Percentiles rank a stretch among this genome's conserved stretches.
phyloP scores from a whole-genome alignment of 2,797 vertebrate species.

The Ptychobarbus kaznakovi region DNA sequence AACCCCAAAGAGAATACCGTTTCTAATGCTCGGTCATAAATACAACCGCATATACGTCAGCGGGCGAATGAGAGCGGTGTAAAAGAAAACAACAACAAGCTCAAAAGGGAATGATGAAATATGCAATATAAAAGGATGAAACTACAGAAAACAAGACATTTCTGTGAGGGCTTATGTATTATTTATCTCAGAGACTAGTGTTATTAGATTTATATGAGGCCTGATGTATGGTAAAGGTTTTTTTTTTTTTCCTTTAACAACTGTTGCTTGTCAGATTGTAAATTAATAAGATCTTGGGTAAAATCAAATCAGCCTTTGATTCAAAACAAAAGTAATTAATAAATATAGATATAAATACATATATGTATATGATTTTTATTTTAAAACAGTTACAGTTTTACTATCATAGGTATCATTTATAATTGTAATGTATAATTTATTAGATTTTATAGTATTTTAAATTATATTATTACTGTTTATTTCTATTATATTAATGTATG shows the following conservation, averaged over 20 bases:
- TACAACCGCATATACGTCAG: background rate
- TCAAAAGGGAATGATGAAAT: constrained; percentile 20
- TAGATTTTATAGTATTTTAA: background rate
- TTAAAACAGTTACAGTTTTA: too few relatives aligned
- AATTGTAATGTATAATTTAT: background rate
- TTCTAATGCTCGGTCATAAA: constrained; percentile 19
- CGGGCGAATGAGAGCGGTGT: background rate
- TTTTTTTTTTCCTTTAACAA: too few relatives aligned
- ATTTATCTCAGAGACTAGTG: constrained; percentile 35
- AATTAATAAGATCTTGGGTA: background rate
- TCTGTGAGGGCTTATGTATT: constrained; percentile 25
- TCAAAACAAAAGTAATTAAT: too few relatives aligned
- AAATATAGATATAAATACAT: background rate
- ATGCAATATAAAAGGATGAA: constrained; percentile 17
- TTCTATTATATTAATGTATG: background rate
- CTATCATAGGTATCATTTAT: background rate
- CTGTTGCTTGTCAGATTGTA: constrained; percentile 1
- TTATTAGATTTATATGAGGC: background rate
- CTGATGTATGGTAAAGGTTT: background rate
- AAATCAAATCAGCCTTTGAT: too few relatives aligned
- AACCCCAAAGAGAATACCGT: constrained; percentile 37
- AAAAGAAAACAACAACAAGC: constrained; percentile 8
- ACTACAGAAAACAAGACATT: constrained; percentile 18
- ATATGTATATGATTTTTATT: too few relatives aligned
- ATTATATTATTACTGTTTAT: background rate